A percentile compares a stretch with the other conserved stretches of the same genome.
phyloP scores from a whole-genome alignment of 37 sponge, comb jelly and placozoan genomes.

The Mnemiopsis leidyi region DNA sequence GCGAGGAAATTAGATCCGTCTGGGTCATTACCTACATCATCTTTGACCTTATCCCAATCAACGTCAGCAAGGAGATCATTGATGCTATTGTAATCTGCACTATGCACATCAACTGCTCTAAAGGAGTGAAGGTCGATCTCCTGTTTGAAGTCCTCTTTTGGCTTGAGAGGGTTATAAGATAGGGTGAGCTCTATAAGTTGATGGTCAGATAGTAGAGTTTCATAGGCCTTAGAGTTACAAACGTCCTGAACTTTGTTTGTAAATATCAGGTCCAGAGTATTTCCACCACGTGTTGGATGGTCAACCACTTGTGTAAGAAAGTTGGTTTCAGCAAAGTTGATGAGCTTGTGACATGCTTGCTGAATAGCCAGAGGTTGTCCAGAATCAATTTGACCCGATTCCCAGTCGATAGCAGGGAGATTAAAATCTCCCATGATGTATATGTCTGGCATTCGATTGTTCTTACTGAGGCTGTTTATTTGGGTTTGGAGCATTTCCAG shows the following conservation, averaged over 20 bases:
- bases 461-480: neutral
- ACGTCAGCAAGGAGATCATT: neutral
- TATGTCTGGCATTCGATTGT: neutral
- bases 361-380: neutral
- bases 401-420: neutral
- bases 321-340: neutral
- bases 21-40: neutral
- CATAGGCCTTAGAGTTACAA: neutral
- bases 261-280: neutral
- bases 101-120: neutral
- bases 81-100: neutral
- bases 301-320: neutral
- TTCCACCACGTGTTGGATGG: neutral
- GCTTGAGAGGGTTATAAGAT: neutral
- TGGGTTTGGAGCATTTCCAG: neutral
- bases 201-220: neutral
- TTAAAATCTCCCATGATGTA: no score
- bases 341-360: neutral
- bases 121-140: neutral
- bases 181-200: neutral
- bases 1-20: neutral
- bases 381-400: neutral
- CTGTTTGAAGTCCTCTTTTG: neutral
- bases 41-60: neutral
- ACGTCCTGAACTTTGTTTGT: neutral